A percentile compares a stretch with the other conserved stretches of the same genome.
Conservation (phyloP, 2,888 invertebrate species). For the Andrena bucephala region DNA sequence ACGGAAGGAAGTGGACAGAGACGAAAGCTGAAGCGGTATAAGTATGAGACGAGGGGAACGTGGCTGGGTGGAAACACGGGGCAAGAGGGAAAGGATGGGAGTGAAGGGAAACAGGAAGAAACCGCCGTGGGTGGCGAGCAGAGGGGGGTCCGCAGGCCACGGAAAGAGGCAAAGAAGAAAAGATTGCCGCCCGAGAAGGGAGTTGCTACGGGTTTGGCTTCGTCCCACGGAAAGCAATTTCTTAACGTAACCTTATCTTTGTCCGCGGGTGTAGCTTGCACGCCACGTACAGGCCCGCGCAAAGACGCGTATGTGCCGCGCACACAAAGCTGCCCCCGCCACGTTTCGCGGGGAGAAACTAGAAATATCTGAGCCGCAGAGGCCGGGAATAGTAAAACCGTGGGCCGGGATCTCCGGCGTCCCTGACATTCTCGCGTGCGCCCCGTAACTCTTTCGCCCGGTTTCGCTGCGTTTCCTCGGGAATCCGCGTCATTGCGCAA, state of each 20-base stretch:
- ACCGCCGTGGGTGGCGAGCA: neutral
- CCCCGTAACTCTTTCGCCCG: neutral
- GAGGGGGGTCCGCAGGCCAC: neutral
- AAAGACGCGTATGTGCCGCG: conserved; percentile 50
- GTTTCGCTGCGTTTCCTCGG: conserved; percentile 3
- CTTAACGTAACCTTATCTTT: conserved; percentile 76
- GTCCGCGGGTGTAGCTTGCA: conserved; percentile 56
- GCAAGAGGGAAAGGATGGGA: conserved; percentile 20
- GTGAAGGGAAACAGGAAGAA: conserved; percentile 23
- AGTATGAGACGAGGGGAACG: conserved; percentile 22
- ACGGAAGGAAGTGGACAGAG: conserved; percentile 61
- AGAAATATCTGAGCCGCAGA: conserved; percentile 34
- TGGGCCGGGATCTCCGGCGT: neutral
- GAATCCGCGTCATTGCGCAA: neutral
- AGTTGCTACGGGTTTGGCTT: conserved; percentile 65
- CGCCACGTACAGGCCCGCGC: conserved; percentile 50
- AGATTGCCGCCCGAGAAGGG: conserved; percentile 48
- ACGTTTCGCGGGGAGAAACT: conserved; percentile 41
- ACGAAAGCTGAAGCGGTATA: conserved; percentile 47
- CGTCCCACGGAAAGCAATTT: conserved; percentile 76
- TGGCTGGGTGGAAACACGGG: neutral
- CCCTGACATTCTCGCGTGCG: conserved; percentile 5
- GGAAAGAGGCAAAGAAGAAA: conserved; percentile 46
- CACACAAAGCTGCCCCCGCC: conserved; percentile 36
- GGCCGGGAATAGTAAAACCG: conserved; percentile 30